Percentiles rank a stretch among this genome's conserved stretches.
Evolutionary conservation across 2,113 vertebrate genomes (phyloP).

Genomic region (Vimba vimba): DNA sequence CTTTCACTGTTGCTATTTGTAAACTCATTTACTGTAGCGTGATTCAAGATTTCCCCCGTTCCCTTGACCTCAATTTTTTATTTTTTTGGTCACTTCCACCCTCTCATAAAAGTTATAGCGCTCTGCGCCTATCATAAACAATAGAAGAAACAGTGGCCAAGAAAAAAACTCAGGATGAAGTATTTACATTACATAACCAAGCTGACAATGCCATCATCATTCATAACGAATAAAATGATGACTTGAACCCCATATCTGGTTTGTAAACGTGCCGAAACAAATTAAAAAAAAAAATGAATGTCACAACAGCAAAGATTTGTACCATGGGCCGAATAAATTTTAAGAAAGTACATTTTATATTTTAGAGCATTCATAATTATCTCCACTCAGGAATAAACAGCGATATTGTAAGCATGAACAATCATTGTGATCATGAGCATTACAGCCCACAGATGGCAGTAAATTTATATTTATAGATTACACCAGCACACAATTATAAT

Average conservation of each 20-base stretch:
- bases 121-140: background rate
- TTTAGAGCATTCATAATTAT: background rate
- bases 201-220: slow-evolving; percentile 28
- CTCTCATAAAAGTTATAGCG: slow-evolving; percentile 33
- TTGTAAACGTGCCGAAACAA: background rate
- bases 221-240: background rate
- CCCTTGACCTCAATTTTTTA: slow-evolving; percentile 64
- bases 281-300: background rate
- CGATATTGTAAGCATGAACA: background rate
- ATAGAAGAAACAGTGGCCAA: slow-evolving; percentile 17
- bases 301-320: background rate
- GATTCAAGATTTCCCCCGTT: slow-evolving; percentile 54
- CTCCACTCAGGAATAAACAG: background rate
- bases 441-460: slow-evolving; percentile 11
- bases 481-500: background rate
- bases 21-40: slow-evolving; percentile 39
- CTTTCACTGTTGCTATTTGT: background rate
- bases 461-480: background rate
- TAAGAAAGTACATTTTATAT: background rate
- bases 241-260: background rate
- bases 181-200: slow-evolving; percentile 35
- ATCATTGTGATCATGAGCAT: background rate
- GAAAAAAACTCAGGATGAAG: slow-evolving; percentile 34
- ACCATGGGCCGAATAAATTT: background rate
- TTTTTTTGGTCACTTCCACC: slow-evolving; percentile 54